Conservation (phyloP, 2,113 vertebrate genomes). For the Regulus satrapa region DNA sequence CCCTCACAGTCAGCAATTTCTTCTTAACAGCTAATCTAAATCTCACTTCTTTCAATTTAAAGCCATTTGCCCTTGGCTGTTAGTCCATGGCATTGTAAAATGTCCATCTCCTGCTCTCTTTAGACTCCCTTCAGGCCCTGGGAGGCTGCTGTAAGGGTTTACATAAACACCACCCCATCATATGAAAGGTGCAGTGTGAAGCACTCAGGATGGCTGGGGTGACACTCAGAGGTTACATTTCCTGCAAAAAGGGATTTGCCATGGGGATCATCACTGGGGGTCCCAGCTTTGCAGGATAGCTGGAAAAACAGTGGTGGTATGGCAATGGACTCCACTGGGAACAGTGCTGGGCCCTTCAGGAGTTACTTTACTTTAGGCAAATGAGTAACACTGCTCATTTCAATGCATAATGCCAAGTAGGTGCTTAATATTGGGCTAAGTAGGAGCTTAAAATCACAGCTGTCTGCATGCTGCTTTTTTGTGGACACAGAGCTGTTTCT, state of each 20-base stretch:
- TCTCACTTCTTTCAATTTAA: neutral
- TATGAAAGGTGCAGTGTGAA: rapidly evolving
- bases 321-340: rapidly evolving
- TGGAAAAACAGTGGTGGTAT: neutral
- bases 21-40: neutral
- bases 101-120: neutral
- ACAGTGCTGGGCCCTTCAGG: rapidly evolving
- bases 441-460: neutral
- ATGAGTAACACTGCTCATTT: neutral
- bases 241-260: neutral
- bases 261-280: rapidly evolving
- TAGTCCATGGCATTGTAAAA: neutral
- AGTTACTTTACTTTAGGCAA: neutral
- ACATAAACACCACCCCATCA: neutral
- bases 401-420: neutral
- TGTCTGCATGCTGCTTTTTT: neutral
- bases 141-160: neutral
- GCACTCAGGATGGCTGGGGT: neutral
- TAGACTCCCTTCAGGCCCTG: neutral
- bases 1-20: neutral
- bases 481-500: neutral
- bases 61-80: neutral
- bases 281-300: neutral
- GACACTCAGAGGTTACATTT: neutral
- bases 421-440: neutral